Conservation (phyloP, 2,888 invertebrate genomes). For the Noctua pronuba region DNA sequence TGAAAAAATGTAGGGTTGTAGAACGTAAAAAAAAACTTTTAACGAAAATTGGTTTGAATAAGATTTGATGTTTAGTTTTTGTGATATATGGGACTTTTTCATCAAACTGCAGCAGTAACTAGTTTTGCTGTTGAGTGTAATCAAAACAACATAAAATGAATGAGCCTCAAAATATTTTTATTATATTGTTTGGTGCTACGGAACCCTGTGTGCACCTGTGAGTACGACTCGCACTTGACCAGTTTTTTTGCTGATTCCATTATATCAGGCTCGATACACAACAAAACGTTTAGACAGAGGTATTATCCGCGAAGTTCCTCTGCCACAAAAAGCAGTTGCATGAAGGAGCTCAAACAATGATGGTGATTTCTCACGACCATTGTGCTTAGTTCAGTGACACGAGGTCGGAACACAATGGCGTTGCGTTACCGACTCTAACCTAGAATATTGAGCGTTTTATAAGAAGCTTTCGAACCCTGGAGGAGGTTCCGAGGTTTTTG, state of each 20-base stretch:
- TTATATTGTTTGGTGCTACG: too few species aligned
- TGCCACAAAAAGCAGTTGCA: constrained; percentile 48
- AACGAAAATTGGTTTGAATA: too few species aligned
- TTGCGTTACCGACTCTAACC: constrained; percentile 66
- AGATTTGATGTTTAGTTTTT: too few species aligned
- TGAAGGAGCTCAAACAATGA: constrained; percentile 57
- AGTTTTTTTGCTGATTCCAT: background rate
- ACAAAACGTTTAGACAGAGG: constrained; percentile 40
- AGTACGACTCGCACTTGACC: too few species aligned
- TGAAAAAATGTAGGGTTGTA: too few species aligned
- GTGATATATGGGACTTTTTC: too few species aligned
- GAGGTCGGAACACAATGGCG: constrained; percentile 62
- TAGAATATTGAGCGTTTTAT: constrained; percentile 63
- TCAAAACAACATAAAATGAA: too few species aligned
- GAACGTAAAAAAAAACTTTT: too few species aligned
- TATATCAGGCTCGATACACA: constrained; percentile 4
- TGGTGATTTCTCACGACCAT: constrained; percentile 61
- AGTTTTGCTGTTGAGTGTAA: too few species aligned
- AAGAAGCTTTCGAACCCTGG: constrained; percentile 47
- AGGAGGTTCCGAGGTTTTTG: constrained; percentile 7
- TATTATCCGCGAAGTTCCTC: constrained; percentile 56
- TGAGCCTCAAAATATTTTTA: too few species aligned
- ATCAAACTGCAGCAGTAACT: too few species aligned
- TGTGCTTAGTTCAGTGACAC: constrained; percentile 84
- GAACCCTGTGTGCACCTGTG: too few species aligned